Base-by-base conservation (phyloP, 2,888 invertebrate species). In the Morinoia aosen region DNA sequence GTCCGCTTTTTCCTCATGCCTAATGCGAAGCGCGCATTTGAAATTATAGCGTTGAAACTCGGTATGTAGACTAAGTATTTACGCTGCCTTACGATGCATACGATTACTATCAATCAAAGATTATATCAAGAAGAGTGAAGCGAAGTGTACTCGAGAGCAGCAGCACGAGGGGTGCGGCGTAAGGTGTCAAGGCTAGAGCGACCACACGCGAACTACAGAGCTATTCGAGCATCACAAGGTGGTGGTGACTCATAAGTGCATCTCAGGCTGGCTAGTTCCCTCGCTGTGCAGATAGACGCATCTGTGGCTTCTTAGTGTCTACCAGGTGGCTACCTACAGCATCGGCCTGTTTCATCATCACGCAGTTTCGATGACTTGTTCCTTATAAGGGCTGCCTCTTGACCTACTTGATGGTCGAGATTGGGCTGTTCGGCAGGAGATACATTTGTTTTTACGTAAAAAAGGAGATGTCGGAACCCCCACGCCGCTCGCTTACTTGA, bases 221-320 rank as follows among this genome's bases (percentile, higher is more conserved):
- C 14, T 76, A 76, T 33, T 76, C 76, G 33, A 16, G 76, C 76
- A 76, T 76, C 76, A 25, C 25, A 76, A 76, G 61, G 61, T 16
- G 76, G 61, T 16, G 76, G 76, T 76, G 76, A 76, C 76, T 76
- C 76, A 76, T 76, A 76, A 76, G 76, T 76, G 76, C 76, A 76
- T 76, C 76, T 33, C 76, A 76, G 76, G 76, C 76, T 33, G 2
- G 76, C 25, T 76, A 16, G 76, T 33, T 76, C 14, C 76, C 76
- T 76, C 25, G 33, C 76, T 10, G 16, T 33, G 76, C 76, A 76
- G 25, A 19, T 19, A 19, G 5, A 61, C 61, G 61, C 61, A 19
- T 16, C 61, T 61, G 19, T 33, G 25, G 76, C 76, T 76, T 33
- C 25, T 76, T 76, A 76, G 25, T 76, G 33, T 33, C 76, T 76